phyloP scores from a whole-genome alignment of 1,140 invertebrate species.

The Tetramorium simillimum region DNA sequence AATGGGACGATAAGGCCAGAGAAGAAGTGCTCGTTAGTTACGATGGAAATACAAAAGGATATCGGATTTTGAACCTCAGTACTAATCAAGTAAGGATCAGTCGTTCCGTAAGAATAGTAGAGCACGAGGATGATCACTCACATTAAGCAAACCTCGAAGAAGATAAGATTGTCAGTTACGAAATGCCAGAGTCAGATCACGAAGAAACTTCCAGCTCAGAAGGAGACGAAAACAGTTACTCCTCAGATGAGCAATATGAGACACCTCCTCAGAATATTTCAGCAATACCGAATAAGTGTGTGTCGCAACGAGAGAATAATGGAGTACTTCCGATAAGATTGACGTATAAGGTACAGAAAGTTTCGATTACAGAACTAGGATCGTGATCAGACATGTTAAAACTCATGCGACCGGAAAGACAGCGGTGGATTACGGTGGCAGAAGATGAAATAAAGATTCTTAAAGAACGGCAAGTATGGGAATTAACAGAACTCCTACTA shows the following conservation, averaged over 20 bases:
- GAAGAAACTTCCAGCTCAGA: neutral
- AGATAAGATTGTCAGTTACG: too few species aligned
- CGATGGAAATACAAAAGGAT: too few species aligned
- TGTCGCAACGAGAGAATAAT: constrained; percentile 42
- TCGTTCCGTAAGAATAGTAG: too few species aligned
- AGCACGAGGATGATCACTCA: too few species aligned
- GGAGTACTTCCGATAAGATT: constrained; percentile 21
- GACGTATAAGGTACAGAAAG: constrained; percentile 27
- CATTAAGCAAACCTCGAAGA: too few species aligned
- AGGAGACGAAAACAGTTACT: neutral
- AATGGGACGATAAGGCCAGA: too few species aligned
- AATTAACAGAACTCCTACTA: constrained; percentile 66
- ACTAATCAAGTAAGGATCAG: too few species aligned
- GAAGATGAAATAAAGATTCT: constrained; percentile 50
- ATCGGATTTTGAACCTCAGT: too few species aligned
- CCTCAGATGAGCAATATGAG: neutral
- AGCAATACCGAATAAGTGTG: neutral
- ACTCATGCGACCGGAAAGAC: neutral
- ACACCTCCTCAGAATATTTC: neutral
- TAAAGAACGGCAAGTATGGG: constrained; percentile 68
- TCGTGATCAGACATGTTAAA: neutral
- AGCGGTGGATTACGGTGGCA: constrained; percentile 31
- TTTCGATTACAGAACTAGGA: constrained; percentile 5
- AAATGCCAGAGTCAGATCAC: too few species aligned
- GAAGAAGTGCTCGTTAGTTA: too few species aligned